Evolutionary conservation across 2,113 vertebrate genomes (phyloP), one percentile per base, ranked within the genome.

Genomic region (Aix galericulata): DNA sequence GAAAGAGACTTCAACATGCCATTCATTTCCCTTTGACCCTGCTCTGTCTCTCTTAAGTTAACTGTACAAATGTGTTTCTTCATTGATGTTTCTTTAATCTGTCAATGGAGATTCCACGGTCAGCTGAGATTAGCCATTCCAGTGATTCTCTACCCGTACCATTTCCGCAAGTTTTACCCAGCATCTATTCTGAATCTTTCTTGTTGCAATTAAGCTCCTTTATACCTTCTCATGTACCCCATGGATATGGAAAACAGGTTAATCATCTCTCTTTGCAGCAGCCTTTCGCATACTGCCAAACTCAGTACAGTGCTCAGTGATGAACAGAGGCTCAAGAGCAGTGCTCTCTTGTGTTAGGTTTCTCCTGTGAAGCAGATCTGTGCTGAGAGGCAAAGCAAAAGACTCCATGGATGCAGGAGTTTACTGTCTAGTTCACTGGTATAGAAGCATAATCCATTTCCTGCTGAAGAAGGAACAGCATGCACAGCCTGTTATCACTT

Each of bases 31-130:
- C 56, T 86, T 92, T 83, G 36, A 23, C 20, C 9, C 29, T 82
- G n/a, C 20, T 72, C 40, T 59, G 1, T 44, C 66, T 94, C 27
- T 94, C 38, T 91, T 93, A 44, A 34, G 29, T 75, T 93, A 89
- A 59, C 42, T 78, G 36, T 87, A 53, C 32, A 82, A 72, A 82
- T 71, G 8, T 79, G 16, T 85, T 92, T 93, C 58, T 93, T 86
- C 62, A 71, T 25, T 85, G 64, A 75, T 91, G 42, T 75, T 89
- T 89, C 77, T 89, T 94, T 85, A 78, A 73, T 88, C 55, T 81
- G 25, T 89, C 11, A 0, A 0, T 1, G 64, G 73, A 84, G 60
- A 58, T 77, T 88, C 80, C n/a, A 62, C 29, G 42, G 2, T 92
- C 84, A 72, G 38, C 29, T 75, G 69, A 88, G 55, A 58, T 53